A percentile compares a stretch with the other conserved stretches of the same genome.
phyloP scores from a whole-genome alignment of 2,888 invertebrate species.

The Drosophila hamatofila region DNA sequence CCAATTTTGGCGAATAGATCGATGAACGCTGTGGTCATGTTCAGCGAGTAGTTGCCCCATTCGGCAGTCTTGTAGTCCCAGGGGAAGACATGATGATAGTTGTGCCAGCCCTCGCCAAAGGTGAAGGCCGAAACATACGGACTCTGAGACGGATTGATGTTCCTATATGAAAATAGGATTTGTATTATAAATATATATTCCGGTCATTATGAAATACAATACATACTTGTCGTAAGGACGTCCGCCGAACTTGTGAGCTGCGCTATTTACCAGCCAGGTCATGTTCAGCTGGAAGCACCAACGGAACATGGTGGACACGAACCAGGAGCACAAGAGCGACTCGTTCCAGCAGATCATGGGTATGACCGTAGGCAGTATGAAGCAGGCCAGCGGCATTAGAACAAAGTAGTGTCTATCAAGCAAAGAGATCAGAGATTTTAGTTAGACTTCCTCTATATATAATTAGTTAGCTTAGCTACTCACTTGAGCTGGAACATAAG shows the following conservation, averaged over 20 bases:
- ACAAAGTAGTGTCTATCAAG: slow-evolving; percentile 89
- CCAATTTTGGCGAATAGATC: slow-evolving; percentile 93
- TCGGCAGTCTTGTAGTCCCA: slow-evolving; percentile 94
- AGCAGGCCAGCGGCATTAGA: slow-evolving; percentile 89
- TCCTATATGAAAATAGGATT: not conserved
- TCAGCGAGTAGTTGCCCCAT: slow-evolving; percentile 90
- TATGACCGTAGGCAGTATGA: slow-evolving; percentile 90
- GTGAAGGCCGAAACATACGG: slow-evolving; percentile 87
- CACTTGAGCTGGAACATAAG: slow-evolving; percentile 94
- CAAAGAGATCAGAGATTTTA: not conserved
- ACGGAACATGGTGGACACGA: slow-evolving; percentile 90
- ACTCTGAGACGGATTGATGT: slow-evolving; percentile 89
- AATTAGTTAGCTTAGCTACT: slow-evolving; percentile 77
- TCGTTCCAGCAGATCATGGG: slow-evolving; percentile 93
- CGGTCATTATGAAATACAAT: not conserved
- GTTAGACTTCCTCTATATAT: no score
- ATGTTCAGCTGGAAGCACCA: slow-evolving; percentile 92
- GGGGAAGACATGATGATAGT: slow-evolving; percentile 93
- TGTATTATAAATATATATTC: no score
- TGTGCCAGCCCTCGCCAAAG: slow-evolving; percentile 92
- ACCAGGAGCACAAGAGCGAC: slow-evolving; percentile 88
- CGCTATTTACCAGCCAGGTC: slow-evolving; percentile 96
- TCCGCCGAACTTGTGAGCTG: slow-evolving; percentile 92
- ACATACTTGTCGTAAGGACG: slow-evolving; percentile 90
- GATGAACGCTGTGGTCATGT: slow-evolving; percentile 91